Percentiles rank a stretch among this genome's conserved stretches.
phyloP scores from a whole-genome alignment of 2,888 invertebrate genomes.

The Helleia helle region DNA sequence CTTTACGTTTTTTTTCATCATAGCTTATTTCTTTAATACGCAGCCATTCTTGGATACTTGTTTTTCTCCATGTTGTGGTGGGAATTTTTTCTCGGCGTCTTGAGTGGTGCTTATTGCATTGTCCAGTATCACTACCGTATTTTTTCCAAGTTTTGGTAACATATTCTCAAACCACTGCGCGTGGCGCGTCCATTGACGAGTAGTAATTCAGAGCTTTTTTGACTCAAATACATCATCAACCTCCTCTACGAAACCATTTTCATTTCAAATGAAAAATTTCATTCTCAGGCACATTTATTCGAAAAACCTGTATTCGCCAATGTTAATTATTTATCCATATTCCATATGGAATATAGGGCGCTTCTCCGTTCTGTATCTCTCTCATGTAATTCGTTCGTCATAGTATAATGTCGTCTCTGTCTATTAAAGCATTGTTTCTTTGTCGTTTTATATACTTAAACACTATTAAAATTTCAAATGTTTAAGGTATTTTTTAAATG shows the following conservation, averaged over 20 bases:
- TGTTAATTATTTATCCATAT: too few species aligned
- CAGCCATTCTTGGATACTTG: too few species aligned
- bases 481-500: background rate
- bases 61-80: too few species aligned
- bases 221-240: constrained; percentile 2
- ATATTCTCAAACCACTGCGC: too few species aligned
- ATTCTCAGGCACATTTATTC: background rate
- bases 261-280: background rate
- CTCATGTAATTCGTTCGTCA: constrained; percentile 5
- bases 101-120: too few species aligned
- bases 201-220: constrained; percentile 2
- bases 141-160: too few species aligned
- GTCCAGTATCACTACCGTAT: too few species aligned
- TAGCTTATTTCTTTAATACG: too few species aligned
- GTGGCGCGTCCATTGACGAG: too few species aligned
- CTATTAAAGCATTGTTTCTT: constrained; percentile 4
- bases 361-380: background rate
- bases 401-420: constrained; percentile 6
- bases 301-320: constrained; percentile 8
- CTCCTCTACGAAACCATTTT: constrained; percentile 6
- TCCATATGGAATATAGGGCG: constrained; percentile 8
- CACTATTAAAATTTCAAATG: too few species aligned
- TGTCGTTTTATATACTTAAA: constrained; percentile 8
- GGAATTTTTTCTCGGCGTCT: too few species aligned
- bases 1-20: too few species aligned